Conservation (phyloP, 2,113 vertebrate species). For the Theristicus caerulescens region DNA sequence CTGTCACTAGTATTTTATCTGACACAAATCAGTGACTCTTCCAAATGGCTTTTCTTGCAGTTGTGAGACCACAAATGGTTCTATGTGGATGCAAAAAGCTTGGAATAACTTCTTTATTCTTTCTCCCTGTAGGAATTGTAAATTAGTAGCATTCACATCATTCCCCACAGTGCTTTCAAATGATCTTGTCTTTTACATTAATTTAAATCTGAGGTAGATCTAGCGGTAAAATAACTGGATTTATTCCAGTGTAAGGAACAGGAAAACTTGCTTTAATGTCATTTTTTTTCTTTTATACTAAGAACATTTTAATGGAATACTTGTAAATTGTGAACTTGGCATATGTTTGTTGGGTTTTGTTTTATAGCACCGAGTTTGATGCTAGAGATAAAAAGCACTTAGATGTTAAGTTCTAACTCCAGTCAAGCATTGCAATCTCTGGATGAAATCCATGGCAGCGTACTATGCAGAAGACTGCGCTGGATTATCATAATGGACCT, state of each 20-base stretch:
- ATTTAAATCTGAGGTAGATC: conserved; percentile 1
- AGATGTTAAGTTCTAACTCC: conserved; percentile 7
- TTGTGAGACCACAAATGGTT: conserved; percentile 47
- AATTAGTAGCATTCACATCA: conserved; percentile 10
- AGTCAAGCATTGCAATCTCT: conserved; percentile 18
- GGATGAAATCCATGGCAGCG: neutral
- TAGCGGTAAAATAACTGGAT: neutral
- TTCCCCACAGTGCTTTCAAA: neutral
- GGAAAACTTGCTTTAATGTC: neutral
- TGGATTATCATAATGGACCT: conserved; percentile 44
- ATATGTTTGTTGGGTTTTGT: neutral
- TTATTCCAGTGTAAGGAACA: neutral
- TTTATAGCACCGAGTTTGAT: neutral
- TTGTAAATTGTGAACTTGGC: neutral
- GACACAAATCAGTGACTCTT: conserved; percentile 60
- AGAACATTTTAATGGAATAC: conserved; percentile 9
- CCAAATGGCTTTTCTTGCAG: conserved; percentile 63
- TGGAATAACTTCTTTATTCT: conserved; percentile 58
- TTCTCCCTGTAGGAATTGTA: conserved; percentile 35
- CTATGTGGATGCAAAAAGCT: conserved; percentile 30
- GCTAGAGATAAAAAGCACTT: conserved; percentile 20
- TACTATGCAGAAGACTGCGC: neutral
- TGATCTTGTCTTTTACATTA: conserved; percentile 24
- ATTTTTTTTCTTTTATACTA: neutral
- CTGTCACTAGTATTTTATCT: conserved; percentile 66